These are phyloP conservation scores for Panurus biarmicus DNA, from an alignment of 2,113 vertebrate genomes.

Conservation along the genomic window DNA sequence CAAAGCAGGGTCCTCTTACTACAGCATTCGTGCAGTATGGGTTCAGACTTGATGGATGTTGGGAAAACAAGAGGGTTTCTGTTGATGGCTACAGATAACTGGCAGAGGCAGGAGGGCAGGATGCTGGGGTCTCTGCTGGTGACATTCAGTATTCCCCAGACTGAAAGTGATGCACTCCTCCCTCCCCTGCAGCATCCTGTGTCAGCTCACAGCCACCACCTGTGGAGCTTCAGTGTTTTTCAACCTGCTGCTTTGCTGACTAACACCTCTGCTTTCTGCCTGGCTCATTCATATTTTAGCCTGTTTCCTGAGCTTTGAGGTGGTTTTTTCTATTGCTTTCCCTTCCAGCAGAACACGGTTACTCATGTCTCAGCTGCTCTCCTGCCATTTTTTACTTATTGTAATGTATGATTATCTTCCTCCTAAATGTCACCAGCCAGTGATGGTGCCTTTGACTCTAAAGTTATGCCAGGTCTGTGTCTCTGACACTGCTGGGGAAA, in stretches of 20 bases:
- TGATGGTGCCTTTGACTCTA: neutral
- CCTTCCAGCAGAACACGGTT: neutral
- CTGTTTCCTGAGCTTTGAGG: constrained; percentile 54
- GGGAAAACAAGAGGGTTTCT: neutral
- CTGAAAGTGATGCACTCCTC: neutral
- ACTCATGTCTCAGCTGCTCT: constrained; percentile 28
- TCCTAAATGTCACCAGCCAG: neutral
- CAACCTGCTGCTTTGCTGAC: constrained; percentile 42
- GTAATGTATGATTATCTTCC: neutral
- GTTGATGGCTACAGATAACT: neutral
- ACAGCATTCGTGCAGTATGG: neutral
- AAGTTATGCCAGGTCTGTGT: neutral
- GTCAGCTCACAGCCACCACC: neutral
- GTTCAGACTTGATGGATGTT: neutral
- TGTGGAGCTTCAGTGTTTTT: neutral
- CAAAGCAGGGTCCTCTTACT: neutral
- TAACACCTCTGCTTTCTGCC: constrained; percentile 55
- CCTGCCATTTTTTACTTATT: neutral
- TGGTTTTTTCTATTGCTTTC: constrained; percentile 45
- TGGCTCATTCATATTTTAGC: constrained; percentile 47
- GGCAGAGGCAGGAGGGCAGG: neutral
- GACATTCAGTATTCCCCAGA: neutral
- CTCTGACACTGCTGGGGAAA: neutral
- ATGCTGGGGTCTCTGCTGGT: neutral
- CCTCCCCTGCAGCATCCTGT: neutral